Conservation (phyloP, 2,888 invertebrate genomes). For the Drosophila prostipennis region DNA sequence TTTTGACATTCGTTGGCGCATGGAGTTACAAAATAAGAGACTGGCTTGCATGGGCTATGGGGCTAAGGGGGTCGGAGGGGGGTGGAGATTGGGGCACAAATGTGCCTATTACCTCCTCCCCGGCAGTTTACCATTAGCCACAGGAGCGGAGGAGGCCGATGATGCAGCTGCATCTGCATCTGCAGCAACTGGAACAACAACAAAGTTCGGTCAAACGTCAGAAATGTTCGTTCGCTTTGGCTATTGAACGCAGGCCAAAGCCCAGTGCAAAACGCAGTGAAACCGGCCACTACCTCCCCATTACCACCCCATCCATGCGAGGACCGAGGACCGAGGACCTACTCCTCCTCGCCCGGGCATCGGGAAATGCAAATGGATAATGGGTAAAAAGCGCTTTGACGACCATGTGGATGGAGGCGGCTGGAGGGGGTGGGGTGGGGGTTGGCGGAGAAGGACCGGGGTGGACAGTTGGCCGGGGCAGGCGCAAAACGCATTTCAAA, state of each 20-base stretch:
- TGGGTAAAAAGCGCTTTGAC: conserved; percentile 73
- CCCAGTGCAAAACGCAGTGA: conserved; percentile 29
- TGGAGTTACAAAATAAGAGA: conserved; percentile 40
- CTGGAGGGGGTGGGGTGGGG: background rate
- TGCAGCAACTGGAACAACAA: conserved; percentile 56
- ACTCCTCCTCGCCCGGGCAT: conserved; percentile 38
- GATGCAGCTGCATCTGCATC: conserved; percentile 10
- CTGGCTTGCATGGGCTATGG: conserved; percentile 4
- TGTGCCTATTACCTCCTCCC: conserved; percentile 42
- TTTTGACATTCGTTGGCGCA: conserved; percentile 31
- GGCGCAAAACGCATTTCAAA: conserved; percentile 73
- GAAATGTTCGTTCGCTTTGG: conserved; percentile 48
- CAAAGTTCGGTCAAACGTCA: conserved; percentile 76
- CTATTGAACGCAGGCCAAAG: conserved; percentile 51
- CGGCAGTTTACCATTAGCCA: conserved; percentile 50
- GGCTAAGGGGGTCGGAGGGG: background rate
- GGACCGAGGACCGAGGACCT: conserved; percentile 11
- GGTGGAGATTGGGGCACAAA: conserved; percentile 21
- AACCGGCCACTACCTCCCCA: background rate
- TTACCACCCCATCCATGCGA: too few species aligned
- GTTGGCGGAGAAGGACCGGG: conserved; percentile 3
- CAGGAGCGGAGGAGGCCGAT: conserved; percentile 17
- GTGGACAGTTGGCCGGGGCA: conserved; percentile 32
- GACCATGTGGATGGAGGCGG: conserved; percentile 48
- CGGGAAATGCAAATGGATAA: conserved; percentile 72